Conservation (phyloP, 1,140 invertebrate species). For the Habropoda laboriosa region DNA sequence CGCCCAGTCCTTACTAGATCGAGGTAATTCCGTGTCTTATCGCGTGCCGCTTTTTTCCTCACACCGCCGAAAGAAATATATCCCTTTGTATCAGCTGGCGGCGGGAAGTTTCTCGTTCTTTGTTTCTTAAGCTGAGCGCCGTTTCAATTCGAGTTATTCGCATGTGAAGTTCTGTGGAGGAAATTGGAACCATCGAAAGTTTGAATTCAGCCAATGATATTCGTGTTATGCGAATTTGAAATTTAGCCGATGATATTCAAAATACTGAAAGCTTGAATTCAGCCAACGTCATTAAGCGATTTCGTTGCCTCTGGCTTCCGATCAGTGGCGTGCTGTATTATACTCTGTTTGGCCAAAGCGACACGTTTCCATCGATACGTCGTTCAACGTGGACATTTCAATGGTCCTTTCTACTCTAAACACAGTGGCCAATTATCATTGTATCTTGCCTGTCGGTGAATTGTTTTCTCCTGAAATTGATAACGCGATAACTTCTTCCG, state of each 20-base stretch:
- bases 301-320: not conserved
- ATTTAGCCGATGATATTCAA: too few relatives aligned
- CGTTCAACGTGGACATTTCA: not conserved
- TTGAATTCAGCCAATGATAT: too few relatives aligned
- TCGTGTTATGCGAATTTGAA: too few relatives aligned
- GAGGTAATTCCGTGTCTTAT: constrained; percentile 49
- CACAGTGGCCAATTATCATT: not conserved
- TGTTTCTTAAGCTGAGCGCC: too few relatives aligned
- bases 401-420: not conserved
- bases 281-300: too few relatives aligned
- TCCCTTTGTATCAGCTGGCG: constrained; percentile 31
- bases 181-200: too few relatives aligned
- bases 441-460: not conserved
- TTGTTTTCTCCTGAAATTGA: too few relatives aligned
- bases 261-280: too few relatives aligned
- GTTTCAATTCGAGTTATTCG: too few relatives aligned
- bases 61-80: constrained; percentile 43
- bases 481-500: too few relatives aligned
- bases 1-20: constrained; percentile 14
- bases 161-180: too few relatives aligned
- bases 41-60: constrained; percentile 21
- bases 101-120: constrained; percentile 35
- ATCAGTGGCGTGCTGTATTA: not conserved
- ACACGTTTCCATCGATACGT: not conserved
- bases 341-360: too few relatives aligned